These are phyloP conservation scores for Lypha dubia DNA, from an alignment of 2,888 invertebrate genomes.

Conservation along the genomic window DNA sequence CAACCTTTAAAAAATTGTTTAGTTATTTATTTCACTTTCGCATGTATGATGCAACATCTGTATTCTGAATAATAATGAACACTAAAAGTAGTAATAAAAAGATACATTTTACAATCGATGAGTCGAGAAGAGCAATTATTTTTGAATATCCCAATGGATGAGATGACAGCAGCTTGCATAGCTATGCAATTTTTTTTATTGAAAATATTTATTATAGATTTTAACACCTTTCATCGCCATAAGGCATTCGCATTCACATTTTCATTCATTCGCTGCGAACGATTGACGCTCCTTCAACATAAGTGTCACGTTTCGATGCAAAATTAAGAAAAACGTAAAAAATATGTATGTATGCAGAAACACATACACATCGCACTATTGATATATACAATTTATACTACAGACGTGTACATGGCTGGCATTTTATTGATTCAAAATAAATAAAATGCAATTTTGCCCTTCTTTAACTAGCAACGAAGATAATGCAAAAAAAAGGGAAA, in stretches of 20 bases:
- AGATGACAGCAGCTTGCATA: neutral
- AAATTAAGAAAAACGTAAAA: slow-evolving; percentile 47
- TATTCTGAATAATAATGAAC: neutral
- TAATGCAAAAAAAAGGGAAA: slow-evolving; percentile 44
- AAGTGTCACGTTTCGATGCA: slow-evolving; percentile 71
- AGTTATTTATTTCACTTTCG: neutral
- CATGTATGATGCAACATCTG: neutral
- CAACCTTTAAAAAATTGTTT: too few relatives aligned
- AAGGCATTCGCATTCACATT: too few relatives aligned
- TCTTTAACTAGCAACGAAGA: slow-evolving; percentile 49
- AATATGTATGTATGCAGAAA: neutral
- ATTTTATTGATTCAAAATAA: slow-evolving; percentile 62
- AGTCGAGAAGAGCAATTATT: slow-evolving; percentile 55
- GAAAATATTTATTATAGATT: slow-evolving; percentile 18
- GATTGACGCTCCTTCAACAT: slow-evolving; percentile 62
- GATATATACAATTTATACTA: neutral
- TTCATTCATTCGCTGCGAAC: too few relatives aligned
- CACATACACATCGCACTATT: neutral
- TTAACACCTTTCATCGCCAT: slow-evolving; percentile 50
- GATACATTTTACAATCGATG: slow-evolving; percentile 46
- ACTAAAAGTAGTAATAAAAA: slow-evolving; percentile 22
- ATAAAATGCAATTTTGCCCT: slow-evolving; percentile 65
- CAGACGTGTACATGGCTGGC: neutral
- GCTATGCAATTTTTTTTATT: slow-evolving; percentile 1
- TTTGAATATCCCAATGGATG: slow-evolving; percentile 48